A percentile compares a stretch with the other conserved stretches of the same genome.
These are phyloP conservation scores for Argyresthia goedartella DNA, from an alignment of 2,888 invertebrate genomes.

Conservation along the genomic window DNA sequence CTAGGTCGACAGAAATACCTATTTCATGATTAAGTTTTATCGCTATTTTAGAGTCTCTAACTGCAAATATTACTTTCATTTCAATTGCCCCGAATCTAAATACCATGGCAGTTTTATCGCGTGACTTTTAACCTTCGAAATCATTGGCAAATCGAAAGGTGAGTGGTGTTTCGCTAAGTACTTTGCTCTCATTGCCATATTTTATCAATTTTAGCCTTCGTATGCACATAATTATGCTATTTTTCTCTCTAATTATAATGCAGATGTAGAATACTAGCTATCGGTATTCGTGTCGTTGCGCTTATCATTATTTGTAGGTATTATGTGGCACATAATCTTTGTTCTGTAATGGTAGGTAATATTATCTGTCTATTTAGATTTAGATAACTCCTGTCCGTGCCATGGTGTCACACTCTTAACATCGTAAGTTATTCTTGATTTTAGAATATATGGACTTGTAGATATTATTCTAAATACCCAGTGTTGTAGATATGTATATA, in stretches of 20 bases:
- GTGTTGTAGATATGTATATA: too few relatives aligned
- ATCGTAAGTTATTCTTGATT: too few relatives aligned
- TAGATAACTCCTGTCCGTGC: not conserved
- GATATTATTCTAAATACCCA: too few relatives aligned
- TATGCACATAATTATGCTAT: constrained; percentile 13
- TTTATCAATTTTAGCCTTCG: constrained; percentile 52
- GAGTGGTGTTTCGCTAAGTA: not conserved
- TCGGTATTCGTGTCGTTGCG: not conserved
- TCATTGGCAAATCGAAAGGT: not conserved
- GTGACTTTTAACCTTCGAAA: not conserved
- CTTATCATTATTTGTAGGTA: not conserved
- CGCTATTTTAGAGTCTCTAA: not conserved
- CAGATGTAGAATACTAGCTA: not conserved
- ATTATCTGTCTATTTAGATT: not conserved
- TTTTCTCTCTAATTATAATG: not conserved
- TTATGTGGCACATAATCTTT: constrained; percentile 2
- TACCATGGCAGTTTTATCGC: not conserved
- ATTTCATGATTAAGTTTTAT: constrained; percentile 4
- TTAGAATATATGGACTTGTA: too few relatives aligned
- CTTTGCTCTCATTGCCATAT: constrained; percentile 46
- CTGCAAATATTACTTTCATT: not conserved
- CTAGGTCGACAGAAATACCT: constrained; percentile 45
- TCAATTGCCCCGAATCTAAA: not conserved
- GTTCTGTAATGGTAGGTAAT: not conserved
- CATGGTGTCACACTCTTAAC: not conserved